Evolutionary conservation across 2,888 invertebrate genomes (phyloP), one percentile per base, ranked within the genome.

Genomic region (Calameuta idolon): DNA sequence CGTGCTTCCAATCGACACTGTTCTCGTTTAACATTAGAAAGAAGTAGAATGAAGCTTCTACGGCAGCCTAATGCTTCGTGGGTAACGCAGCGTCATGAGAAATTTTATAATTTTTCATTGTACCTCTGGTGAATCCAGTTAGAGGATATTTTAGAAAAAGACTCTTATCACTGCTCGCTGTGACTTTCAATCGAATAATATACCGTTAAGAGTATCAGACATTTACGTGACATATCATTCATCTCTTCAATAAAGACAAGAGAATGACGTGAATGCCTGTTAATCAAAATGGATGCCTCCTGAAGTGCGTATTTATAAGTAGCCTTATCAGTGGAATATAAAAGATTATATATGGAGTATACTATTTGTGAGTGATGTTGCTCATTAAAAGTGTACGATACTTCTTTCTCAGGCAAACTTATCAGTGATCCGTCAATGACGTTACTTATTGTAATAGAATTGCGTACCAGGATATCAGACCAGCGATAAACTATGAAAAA

Each of bases 1-100:
- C 87, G 85, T 84, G 86, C 88, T 87, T 89, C 89, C 89, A 83
- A 88, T 85, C 88, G 88, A 88, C 87, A 88, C 90, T 90, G 89
- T 86, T 89, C 87, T 88, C 87, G 82, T 83, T 89, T 85, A 87
- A 89, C 86, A 90, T 88, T 87, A 86, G 86, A 88, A 89, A 89
- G 76, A 80, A 75, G 34, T 74, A 55, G 55, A 55, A 55, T 55
- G 23, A 55, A 55, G 55, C 55, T 55, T 55, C 55, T 55, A 55
- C 55, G 55, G 55, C 9, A 55, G 23, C 55, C 23, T 55, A 55
- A 55, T 55, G 55, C 55, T 55, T 55, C 55, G 55, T 55, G 55
- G 55, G 15, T 23, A 55, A 55, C 9, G 23, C 5, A 1, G 55
- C 55, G 23, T 9, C 23, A 15, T 55, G 55, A 55, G 55, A 23